Percentiles rank a stretch among this genome's conserved stretches.
These are phyloP conservation scores for Helicoverpa assulta DNA, from an alignment of 2,888 invertebrate species.

Conservation along the genomic window DNA sequence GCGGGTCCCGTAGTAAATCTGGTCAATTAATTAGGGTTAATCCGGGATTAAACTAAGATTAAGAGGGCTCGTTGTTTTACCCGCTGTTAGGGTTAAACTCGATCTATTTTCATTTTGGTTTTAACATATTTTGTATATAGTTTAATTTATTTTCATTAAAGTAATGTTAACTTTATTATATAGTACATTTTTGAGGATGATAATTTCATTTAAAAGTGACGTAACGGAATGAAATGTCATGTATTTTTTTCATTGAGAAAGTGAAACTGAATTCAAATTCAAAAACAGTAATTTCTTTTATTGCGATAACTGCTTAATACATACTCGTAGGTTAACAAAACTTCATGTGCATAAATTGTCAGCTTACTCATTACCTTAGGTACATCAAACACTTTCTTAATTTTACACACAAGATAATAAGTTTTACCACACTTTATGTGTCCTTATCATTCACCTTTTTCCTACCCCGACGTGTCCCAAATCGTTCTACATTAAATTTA, in stretches of 20 bases:
- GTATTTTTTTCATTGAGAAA: too few relatives aligned
- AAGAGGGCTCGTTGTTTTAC: constrained; percentile 25
- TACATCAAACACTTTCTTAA: too few relatives aligned
- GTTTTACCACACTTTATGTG: too few relatives aligned
- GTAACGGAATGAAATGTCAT: too few relatives aligned
- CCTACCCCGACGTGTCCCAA: not conserved
- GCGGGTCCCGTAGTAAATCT: constrained; percentile 43
- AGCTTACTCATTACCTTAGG: too few relatives aligned
- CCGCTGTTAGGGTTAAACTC: constrained; percentile 26
- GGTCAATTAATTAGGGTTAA: constrained; percentile 62
- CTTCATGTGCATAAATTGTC: not conserved
- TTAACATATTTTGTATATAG: constrained; percentile 28
- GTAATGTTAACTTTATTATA: not conserved
- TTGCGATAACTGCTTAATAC: not conserved
- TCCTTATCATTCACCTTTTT: too few relatives aligned
- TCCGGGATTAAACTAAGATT: constrained; percentile 45
- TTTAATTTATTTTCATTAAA: constrained; percentile 24
- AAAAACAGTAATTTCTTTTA: not conserved
- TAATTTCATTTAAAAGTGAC: not conserved
- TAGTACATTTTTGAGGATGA: not conserved
- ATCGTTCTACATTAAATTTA: not conserved
- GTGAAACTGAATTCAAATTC: not conserved
- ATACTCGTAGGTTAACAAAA: not conserved
- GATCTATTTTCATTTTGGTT: constrained; percentile 43
- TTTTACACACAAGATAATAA: too few relatives aligned